Evolutionary conservation across 35 echinoderm and acorn worm species (phyloP).

Genomic region (Lytechinus variegatus): DNA sequence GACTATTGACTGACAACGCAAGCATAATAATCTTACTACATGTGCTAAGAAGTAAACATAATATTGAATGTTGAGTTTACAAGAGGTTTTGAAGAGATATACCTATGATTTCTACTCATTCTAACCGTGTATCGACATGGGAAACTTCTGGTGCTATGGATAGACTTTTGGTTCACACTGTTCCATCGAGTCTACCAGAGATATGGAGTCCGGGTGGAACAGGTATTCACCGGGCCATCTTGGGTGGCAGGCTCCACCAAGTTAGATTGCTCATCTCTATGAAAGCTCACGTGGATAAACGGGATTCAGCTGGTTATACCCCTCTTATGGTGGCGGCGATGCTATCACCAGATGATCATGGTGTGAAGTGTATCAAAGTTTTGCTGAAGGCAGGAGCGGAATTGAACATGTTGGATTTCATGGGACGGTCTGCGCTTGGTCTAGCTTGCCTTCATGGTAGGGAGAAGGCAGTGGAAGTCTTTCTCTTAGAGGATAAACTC

Average conservation of each 20-base stretch:
- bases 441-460: slow-evolving; percentile 78
- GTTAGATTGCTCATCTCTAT: slow-evolving; percentile 80
- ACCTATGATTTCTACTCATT: slow-evolving; percentile 3
- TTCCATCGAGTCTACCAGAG: not conserved
- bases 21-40: not conserved
- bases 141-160: slow-evolving; percentile 32
- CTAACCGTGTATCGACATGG: not conserved
- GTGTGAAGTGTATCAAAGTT: slow-evolving; percentile 65
- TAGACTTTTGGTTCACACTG: slow-evolving; percentile 20
- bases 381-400: slow-evolving; percentile 63
- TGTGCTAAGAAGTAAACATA: not conserved
- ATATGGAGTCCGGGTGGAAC: slow-evolving; percentile 48
- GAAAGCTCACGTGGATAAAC: slow-evolving; percentile 73
- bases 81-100: not conserved
- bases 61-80: not conserved
- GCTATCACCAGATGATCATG: slow-evolving; percentile 63
- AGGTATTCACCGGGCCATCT: slow-evolving; percentile 78
- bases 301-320: slow-evolving; percentile 76
- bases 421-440: slow-evolving; percentile 72
- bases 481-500: slow-evolving; percentile 68
- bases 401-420: slow-evolving; percentile 70
- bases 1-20: not conserved
- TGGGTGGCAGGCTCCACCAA: slow-evolving; percentile 76
- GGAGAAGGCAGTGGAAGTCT: slow-evolving; percentile 48
- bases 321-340: slow-evolving; percentile 78